Base-by-base conservation (phyloP, 2,113 vertebrate species). In the Corythornis madagascariensis region DNA sequence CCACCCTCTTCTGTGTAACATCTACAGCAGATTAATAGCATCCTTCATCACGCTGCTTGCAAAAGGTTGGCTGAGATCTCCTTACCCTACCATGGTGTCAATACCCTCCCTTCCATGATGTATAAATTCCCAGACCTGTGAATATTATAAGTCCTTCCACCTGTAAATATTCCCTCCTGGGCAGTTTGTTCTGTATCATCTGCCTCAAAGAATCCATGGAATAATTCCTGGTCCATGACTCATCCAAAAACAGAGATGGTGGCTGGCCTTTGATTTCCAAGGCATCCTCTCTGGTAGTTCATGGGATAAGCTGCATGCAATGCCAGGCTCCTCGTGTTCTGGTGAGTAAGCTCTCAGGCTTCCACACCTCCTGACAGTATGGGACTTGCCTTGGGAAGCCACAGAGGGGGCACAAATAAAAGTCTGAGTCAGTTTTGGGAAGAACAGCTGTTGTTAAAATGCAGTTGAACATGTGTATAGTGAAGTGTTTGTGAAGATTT, bases 1-100 rank as follows among this genome's bases (percentile, higher is more conserved):
- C 26, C 38, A 61, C 8, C 8, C 16, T 56, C 43, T 65, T 0
- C 0, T 38, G 55, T 64, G 50, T 17, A 55, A 29, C 24, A 55
- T 55, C 20, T 19, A 3, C 57, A 53, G 75, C n/a, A 63, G 63
- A 20, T 20, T 26, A 80, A 45, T 5, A 16, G 43, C 63, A 61
- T 19, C 38, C 48, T 43, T 66, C 47, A 71, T 28, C 38, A 43
- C 45, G 55, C 40, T 28, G 56, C 59, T 29, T 59, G 16, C 21
- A 57, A 31, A 50, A 4, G 3, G 31, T 26, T 26, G 11, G 26
- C 7, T 33, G 67, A 75, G 52, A 29, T 63, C 38, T 71, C 26
- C 47, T 59, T 59, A 21, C 43, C 25, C 28, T 16, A n/a, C 42
- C 22, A 26, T 1, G 1, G 3, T 9, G 16, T n/a, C 72, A 31